phyloP scores from a whole-genome alignment of 2,797 vertebrate genomes.

The Betta splendens region DNA sequence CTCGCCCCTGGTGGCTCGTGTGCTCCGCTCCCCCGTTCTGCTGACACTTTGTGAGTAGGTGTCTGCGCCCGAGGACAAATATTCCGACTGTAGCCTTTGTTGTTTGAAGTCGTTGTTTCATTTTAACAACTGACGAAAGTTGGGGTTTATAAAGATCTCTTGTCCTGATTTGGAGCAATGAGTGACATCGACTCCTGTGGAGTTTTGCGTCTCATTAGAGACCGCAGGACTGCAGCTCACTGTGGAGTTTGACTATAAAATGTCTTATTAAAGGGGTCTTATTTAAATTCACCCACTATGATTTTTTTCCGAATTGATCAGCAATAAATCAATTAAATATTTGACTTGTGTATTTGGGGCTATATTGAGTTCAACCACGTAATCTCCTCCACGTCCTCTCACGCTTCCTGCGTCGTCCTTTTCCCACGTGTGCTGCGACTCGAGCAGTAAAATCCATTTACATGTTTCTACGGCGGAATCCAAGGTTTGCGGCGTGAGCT shows the following conservation, averaged over 20 bases:
- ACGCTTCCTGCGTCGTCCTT: neutral
- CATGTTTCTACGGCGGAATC: slow-evolving; percentile 11
- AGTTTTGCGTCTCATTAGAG: slow-evolving; percentile 30
- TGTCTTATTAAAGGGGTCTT: slow-evolving; percentile 24
- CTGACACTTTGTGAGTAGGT: slow-evolving; percentile 60
- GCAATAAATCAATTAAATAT: slow-evolving; percentile 2
- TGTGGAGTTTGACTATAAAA: slow-evolving; percentile 28
- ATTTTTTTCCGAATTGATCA: slow-evolving; percentile 5
- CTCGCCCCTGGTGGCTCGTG: slow-evolving; percentile 55
- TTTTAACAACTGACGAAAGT: slow-evolving; percentile 35
- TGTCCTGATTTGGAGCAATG: slow-evolving; percentile 55
- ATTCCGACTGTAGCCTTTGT: slow-evolving; percentile 51
- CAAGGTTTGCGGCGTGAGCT: slow-evolving; percentile 9
- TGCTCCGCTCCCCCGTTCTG: slow-evolving; percentile 50
- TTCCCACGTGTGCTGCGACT: slow-evolving; percentile 1
- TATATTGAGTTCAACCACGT: too few relatives aligned
- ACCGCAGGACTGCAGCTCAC: slow-evolving; percentile 18
- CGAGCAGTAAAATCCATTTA: slow-evolving; percentile 15
- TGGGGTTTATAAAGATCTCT: slow-evolving; percentile 27
- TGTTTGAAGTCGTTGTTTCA: slow-evolving; percentile 44
- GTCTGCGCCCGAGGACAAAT: slow-evolving; percentile 58
- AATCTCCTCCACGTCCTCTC: neutral
- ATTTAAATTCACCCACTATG: neutral
- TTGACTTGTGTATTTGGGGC: neutral
- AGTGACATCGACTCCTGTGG: slow-evolving; percentile 36